Base-by-base conservation (phyloP, 2,797 vertebrate species). In the Meda fulgida region DNA sequence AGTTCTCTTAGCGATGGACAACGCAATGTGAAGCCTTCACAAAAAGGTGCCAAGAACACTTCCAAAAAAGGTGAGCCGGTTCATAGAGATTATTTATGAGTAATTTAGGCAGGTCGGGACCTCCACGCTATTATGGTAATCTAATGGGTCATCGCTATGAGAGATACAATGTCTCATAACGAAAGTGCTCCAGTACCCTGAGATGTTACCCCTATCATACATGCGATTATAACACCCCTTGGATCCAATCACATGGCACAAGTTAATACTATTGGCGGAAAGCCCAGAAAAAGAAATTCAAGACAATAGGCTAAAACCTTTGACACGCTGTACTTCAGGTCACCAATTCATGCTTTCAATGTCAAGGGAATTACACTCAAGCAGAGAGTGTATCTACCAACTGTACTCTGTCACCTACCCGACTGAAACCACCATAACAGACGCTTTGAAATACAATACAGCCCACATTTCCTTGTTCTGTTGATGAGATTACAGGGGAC, bases 181-280 rank as follows among this genome's bases (percentile, higher is more conserved):
- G 92, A 91, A 90, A 92, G 85, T 84, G 55, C 48, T 80, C 84
- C 85, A 73, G 88, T 70, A 85, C 83, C 71, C 85, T 9, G 38
- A 87, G 86, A 90, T 85, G 88, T 85, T 60, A 60, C 46, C 46
- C 21, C 11, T 43, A n/a, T 80, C 78, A 19, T 48, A 36, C 23
- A 34, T 19, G 73, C 70, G 48, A 81, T 84, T 87, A 76, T 53
- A 70, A 70, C 53, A 7, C 26, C 7, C 3, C 46, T 75, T 73
- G 60, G 66, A 67, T 40, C 36, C 69, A 76, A 38, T 75, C 58
- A 58, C 40, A 60, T 53, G 14, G 67, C 76, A 63, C 36, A 0
- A 77, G 72, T 76, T 84, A 75, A 80, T 70, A 48, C 51, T 16
- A 29, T 40, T 83, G 84, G 76, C 84, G 2, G 8, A 43, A 16